These are phyloP conservation scores for Heliangelus exortis DNA, from an alignment of 2,797 vertebrate genomes.

Conservation along the genomic window DNA sequence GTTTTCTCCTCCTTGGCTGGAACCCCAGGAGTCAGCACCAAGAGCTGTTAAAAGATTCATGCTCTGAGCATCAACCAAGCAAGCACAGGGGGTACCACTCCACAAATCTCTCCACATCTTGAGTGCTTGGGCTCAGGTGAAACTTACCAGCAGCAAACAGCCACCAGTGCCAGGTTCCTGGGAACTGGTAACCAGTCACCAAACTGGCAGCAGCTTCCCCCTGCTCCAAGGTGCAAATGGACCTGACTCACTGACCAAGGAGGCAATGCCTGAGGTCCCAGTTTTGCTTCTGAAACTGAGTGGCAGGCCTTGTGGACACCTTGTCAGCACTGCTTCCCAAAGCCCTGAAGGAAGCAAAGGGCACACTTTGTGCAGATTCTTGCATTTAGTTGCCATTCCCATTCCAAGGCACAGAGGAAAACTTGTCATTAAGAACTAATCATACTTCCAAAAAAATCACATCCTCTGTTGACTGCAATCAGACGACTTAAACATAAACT, in stretches of 20 bases:
- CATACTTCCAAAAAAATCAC: neutral
- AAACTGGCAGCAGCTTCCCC: neutral
- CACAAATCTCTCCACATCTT: neutral
- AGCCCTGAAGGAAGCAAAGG: neutral
- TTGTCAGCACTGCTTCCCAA: neutral
- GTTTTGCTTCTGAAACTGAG: neutral
- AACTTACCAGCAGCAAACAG: neutral
- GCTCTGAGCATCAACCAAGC: neutral
- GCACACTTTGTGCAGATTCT: neutral
- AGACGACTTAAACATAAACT: neutral
- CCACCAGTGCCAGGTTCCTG: neutral
- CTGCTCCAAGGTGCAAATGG: neutral
- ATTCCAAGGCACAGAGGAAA: neutral
- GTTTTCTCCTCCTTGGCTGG: neutral
- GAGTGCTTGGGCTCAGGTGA: neutral
- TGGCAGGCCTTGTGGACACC: neutral
- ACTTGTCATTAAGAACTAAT: neutral
- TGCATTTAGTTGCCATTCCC: neutral
- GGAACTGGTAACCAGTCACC: neutral
- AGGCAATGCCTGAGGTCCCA: neutral
- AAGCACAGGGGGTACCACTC: neutral
- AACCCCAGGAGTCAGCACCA: neutral
- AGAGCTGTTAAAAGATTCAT: neutral
- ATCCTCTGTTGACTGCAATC: neutral
- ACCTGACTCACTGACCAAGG: neutral